phyloP scores from a whole-genome alignment of 2,797 vertebrate genomes.

The Crax fasciolata region DNA sequence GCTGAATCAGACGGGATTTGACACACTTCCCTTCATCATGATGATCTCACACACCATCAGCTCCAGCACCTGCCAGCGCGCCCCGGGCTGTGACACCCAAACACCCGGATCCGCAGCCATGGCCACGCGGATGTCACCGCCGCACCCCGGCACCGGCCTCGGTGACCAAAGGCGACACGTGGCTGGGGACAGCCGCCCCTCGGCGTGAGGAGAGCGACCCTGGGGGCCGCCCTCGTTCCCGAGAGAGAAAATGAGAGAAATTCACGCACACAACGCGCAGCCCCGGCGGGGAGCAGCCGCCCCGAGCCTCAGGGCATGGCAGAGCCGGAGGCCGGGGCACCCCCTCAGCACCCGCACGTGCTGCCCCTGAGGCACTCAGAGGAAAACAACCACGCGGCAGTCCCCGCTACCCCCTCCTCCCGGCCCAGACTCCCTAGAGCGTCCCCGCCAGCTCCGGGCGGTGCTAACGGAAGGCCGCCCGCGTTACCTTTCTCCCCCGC shows the following conservation, averaged over 20 bases:
- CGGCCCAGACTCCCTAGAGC: too few species aligned
- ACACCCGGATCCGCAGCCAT: accelerated
- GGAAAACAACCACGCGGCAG: not conserved
- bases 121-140: accelerated
- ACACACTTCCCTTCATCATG: not conserved
- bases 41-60: not conserved
- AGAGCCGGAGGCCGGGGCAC: too few species aligned
- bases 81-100: not conserved
- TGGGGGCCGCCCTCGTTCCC: not conserved
- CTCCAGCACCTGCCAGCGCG: accelerated
- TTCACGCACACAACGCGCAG: not conserved
- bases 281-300: not conserved
- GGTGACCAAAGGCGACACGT: not conserved
- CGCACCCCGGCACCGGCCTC: too few species aligned
- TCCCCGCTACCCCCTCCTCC: accelerated
- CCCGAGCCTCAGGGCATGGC: not conserved
- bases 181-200: not conserved
- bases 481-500: constrained; percentile 6
- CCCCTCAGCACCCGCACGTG: not conserved
- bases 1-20: accelerated
- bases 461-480: not conserved
- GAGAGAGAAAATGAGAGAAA: not conserved
- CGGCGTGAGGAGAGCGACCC: not conserved
- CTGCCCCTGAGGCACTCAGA: not conserved
- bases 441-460: not conserved